Evolutionary conservation across 2,888 invertebrate species (phyloP).

Genomic region (Bhutanitis thaidina): DNA sequence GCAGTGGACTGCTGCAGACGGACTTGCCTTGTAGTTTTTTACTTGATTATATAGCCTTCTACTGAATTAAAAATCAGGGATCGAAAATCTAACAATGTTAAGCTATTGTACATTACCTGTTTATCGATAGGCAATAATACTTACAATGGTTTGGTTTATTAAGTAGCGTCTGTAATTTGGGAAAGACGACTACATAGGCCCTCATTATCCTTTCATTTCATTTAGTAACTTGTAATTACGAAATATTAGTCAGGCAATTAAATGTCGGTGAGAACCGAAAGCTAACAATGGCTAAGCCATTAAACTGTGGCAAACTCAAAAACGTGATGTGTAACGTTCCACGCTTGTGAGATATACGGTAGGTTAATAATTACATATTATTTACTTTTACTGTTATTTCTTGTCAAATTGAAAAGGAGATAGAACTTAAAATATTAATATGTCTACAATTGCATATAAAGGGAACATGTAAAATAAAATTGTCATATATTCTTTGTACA

Average conservation of each 20-base stretch:
- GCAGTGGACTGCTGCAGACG: no score
- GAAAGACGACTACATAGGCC: conserved; percentile 45
- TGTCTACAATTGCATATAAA: no score
- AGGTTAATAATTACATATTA: background rate
- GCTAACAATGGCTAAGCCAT: conserved; percentile 62
- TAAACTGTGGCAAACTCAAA: conserved; percentile 47
- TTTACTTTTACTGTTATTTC: no score
- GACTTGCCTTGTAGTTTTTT: no score
- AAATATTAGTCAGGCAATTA: conserved; percentile 66
- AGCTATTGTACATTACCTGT: background rate
- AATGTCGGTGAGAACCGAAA: conserved; percentile 70
- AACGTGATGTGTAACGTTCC: conserved; percentile 29
- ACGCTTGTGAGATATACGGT: background rate
- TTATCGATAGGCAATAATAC: background rate
- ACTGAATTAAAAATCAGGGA: no score
- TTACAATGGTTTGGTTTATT: conserved; percentile 31
- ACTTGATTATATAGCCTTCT: no score
- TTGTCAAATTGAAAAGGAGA: no score
- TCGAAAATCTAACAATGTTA: no score
- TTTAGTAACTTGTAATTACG: conserved; percentile 67
- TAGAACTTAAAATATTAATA: no score
- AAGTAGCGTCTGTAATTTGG: conserved; percentile 54
- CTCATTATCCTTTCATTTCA: conserved; percentile 67
- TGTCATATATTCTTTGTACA: no score
- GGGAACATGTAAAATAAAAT: no score